Percentiles rank a stretch among this genome's conserved stretches.
These are phyloP conservation scores for Verasper variegatus DNA, from an alignment of 2,113 vertebrate genomes.

Conservation along the genomic window DNA sequence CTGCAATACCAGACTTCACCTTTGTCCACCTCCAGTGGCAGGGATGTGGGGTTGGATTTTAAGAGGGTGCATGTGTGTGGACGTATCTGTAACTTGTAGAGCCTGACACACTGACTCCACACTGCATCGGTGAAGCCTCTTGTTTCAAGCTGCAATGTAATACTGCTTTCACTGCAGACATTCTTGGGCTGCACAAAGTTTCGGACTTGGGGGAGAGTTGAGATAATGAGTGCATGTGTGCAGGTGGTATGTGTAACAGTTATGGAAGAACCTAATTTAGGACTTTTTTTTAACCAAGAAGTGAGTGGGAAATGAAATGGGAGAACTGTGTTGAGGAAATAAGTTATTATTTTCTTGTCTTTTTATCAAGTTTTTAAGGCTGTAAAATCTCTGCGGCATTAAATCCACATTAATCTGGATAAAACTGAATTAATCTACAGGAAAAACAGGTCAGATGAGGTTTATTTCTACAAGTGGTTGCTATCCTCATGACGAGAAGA, in stretches of 20 bases:
- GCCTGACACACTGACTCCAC: background rate
- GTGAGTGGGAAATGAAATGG: background rate
- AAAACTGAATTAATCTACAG: too few species aligned
- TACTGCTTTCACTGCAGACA: too few species aligned
- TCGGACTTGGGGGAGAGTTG: too few species aligned
- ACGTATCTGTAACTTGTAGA: slow-evolving; percentile 29
- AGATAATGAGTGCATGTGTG: background rate
- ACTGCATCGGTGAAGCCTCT: slow-evolving; percentile 33
- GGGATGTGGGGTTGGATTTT: slow-evolving; percentile 18
- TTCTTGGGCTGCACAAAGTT: too few species aligned
- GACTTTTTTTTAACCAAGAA: background rate
- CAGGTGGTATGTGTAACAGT: background rate
- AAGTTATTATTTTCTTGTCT: too few species aligned
- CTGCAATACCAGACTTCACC: background rate
- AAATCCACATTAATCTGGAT: too few species aligned
- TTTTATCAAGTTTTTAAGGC: too few species aligned
- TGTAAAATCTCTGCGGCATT: too few species aligned
- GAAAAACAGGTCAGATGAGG: too few species aligned
- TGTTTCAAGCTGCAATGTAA: slow-evolving; percentile 45
- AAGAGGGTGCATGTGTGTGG: slow-evolving; percentile 1
- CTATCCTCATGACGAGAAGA: too few species aligned
- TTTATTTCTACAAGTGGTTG: too few species aligned
- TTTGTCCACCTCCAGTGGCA: background rate
- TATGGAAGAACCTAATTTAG: background rate
- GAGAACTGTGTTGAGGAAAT: too few species aligned